phyloP scores from a whole-genome alignment of 1,140 invertebrate genomes.

The Cyphomyrmex costatus region DNA sequence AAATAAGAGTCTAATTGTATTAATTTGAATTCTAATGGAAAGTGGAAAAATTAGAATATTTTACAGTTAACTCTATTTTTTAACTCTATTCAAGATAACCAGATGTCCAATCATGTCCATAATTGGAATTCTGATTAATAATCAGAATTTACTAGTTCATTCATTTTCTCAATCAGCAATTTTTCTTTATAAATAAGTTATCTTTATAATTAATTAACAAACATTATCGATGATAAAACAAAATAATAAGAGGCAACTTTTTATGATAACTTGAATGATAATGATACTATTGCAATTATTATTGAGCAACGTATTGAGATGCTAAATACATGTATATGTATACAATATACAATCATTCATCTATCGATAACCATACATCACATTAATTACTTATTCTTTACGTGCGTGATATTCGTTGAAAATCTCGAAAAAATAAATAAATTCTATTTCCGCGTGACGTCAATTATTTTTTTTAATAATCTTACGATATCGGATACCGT shows the following conservation, averaged over 20 bases:
- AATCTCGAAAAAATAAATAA: neutral
- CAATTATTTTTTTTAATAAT: neutral
- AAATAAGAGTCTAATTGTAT: too few relatives aligned
- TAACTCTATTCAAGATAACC: too few relatives aligned
- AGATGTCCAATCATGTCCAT: too few relatives aligned
- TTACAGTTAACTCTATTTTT: too few relatives aligned
- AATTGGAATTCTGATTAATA: too few relatives aligned
- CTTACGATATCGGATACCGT: neutral
- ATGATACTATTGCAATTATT: neutral
- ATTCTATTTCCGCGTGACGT: neutral
- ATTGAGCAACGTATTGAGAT: neutral
- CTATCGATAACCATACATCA: neutral
- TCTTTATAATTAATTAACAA: neutral
- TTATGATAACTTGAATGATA: too few relatives aligned
- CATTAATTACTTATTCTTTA: constrained; percentile 21
- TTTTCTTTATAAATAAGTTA: neutral
- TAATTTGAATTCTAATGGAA: too few relatives aligned
- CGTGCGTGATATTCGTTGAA: neutral
- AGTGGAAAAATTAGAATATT: too few relatives aligned
- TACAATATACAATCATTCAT: neutral
- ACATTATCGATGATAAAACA: neutral
- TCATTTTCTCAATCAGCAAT: too few relatives aligned
- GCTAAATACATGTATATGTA: neutral
- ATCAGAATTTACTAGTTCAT: too few relatives aligned
- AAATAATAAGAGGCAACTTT: neutral